phyloP scores from a whole-genome alignment of 2,113 vertebrate genomes.

The Atrichornis clamosus region DNA sequence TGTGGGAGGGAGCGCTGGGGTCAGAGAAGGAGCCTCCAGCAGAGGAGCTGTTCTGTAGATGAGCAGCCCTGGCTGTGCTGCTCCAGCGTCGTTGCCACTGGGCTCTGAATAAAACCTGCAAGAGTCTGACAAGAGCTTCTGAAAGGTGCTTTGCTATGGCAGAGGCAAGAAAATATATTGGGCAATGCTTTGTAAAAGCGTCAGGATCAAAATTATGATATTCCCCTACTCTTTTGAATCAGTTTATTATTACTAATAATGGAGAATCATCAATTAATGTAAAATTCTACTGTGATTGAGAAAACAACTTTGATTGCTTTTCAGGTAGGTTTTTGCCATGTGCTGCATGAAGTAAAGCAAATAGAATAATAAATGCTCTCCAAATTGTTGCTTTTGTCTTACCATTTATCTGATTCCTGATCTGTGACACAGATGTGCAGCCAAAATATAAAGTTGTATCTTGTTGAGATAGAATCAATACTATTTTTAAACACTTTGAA shows the following conservation, averaged over 20 bases:
- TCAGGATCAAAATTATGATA: not conserved
- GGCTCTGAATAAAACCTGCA: not conserved
- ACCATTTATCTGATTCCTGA: not conserved
- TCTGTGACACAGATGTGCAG: not conserved
- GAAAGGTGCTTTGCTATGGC: not conserved
- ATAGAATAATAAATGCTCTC: not conserved
- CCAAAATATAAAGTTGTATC: not conserved
- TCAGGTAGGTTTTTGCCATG: not conserved
- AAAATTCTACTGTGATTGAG: not conserved
- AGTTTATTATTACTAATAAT: not conserved
- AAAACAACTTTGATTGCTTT: not conserved
- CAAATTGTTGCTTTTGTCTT: not conserved
- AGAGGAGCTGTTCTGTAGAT: not conserved
- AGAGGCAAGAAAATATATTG: not conserved
- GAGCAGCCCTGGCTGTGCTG: not conserved
- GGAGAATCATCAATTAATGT: not conserved
- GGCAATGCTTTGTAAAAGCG: not conserved
- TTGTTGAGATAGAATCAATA: not conserved
- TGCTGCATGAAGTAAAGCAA: not conserved
- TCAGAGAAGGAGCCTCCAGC: not conserved
- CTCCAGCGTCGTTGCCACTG: accelerated
- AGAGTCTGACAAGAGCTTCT: not conserved
- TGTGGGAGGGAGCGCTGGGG: not conserved
- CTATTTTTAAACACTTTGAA: not conserved
- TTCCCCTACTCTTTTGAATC: not conserved